Evolutionary conservation across 2,888 invertebrate genomes (phyloP).

Genomic region (Microctonus hyperodae): DNA sequence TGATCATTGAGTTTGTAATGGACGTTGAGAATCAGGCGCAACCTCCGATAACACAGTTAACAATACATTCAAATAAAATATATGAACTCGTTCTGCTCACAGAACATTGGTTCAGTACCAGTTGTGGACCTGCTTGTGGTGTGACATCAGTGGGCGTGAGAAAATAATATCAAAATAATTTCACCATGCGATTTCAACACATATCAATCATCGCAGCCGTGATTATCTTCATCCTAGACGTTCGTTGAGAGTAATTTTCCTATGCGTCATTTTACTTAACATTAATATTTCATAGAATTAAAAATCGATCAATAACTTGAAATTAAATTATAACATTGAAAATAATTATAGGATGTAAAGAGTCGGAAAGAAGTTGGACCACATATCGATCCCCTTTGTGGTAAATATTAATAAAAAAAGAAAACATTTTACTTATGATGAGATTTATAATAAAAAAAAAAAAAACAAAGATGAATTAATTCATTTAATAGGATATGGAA

Average conservation of each 20-base stretch:
- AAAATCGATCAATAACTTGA: neutral
- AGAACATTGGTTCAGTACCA: constrained; percentile 5
- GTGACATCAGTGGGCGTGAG: neutral
- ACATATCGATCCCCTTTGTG: constrained; percentile 41
- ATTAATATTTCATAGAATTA: neutral
- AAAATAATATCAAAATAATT: neutral
- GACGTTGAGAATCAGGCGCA: neutral
- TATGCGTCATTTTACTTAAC: constrained; percentile 7
- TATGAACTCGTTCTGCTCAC: neutral
- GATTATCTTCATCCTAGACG: constrained; percentile 43
- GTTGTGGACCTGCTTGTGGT: neutral
- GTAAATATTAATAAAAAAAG: constrained; percentile 37
- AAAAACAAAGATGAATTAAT: constrained; percentile 6
- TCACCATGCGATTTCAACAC: neutral
- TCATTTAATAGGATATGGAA: neutral
- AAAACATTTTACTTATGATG: neutral
- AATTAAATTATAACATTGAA: constrained; percentile 16
- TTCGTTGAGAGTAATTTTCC: constrained; percentile 47
- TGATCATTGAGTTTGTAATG: constrained; percentile 1
- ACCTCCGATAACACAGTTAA: constrained; percentile 17
- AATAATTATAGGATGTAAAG: constrained; percentile 36
- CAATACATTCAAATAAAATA: constrained; percentile 9
- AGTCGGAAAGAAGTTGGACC: constrained; percentile 14
- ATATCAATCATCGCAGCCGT: neutral
- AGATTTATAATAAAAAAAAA: neutral